Percentiles rank a stretch among this genome's conserved stretches.
phyloP scores from a whole-genome alignment of 1,140 invertebrate genomes.

The Bombus haemorrhoidalis region DNA sequence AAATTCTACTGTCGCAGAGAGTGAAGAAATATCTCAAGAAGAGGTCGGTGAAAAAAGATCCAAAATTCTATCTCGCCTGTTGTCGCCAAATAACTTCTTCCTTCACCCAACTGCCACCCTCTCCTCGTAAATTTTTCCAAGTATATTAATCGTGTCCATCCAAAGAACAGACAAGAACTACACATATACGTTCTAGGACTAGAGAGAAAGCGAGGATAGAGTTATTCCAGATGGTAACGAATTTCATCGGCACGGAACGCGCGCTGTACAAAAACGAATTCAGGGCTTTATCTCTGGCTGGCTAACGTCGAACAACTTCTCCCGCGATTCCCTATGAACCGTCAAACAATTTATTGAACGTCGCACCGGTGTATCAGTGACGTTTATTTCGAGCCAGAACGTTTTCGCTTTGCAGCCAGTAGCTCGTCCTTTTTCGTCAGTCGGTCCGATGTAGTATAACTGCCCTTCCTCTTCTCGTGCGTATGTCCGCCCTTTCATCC shows the following conservation, averaged over 20 bases:
- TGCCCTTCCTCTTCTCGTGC: not conserved
- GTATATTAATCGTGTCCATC: not conserved
- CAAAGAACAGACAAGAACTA: no score
- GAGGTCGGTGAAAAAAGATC: not conserved
- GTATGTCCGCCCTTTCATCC: not conserved
- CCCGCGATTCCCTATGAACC: constrained; percentile 41
- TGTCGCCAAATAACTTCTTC: not conserved
- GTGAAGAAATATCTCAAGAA: not conserved
- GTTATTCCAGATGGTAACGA: not conserved
- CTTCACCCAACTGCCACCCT: no score
- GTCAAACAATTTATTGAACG: constrained; percentile 54
- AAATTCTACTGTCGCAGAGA: not conserved
- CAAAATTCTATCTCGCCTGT: not conserved
- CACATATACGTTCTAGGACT: not conserved
- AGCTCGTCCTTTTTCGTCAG: constrained; percentile 42
- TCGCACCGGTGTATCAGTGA: constrained; percentile 35
- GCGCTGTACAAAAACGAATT: constrained; percentile 3
- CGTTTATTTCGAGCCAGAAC: constrained; percentile 34
- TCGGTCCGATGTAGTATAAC: constrained; percentile 10
- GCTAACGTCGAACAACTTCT: constrained; percentile 37
- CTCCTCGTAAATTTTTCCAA: not conserved
- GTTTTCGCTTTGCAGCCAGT: constrained; percentile 20
- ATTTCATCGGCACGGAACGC: not conserved
- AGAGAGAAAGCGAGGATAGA: not conserved
- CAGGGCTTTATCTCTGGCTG: constrained; percentile 15